These are phyloP conservation scores for Panurus biarmicus DNA, from an alignment of 2,113 vertebrate species.

Conservation along the genomic window DNA sequence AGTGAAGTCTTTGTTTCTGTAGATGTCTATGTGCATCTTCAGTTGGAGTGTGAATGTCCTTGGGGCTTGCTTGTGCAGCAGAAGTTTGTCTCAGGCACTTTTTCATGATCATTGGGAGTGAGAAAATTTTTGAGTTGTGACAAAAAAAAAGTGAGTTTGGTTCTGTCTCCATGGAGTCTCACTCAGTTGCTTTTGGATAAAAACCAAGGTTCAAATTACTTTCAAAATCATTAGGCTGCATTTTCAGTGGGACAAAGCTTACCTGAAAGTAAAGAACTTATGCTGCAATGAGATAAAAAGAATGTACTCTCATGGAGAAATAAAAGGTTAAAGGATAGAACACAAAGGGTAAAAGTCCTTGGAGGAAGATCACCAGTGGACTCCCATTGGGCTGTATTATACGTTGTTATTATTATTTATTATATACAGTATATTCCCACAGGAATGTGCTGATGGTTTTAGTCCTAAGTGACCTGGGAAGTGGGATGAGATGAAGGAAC, in stretches of 20 bases:
- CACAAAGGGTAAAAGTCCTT: background rate
- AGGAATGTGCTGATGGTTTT: background rate
- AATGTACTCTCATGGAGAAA: background rate
- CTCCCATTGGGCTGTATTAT: background rate
- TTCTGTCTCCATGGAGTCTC: background rate
- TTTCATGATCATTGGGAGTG: background rate
- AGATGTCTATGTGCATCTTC: background rate
- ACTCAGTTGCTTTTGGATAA: background rate
- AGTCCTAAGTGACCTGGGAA: background rate
- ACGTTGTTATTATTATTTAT: background rate
- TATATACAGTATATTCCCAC: background rate
- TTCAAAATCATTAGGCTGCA: background rate
- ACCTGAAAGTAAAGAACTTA: background rate
- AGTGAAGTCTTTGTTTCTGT: background rate
- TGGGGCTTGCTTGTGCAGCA: background rate
- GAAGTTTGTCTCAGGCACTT: background rate
- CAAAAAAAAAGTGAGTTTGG: background rate
- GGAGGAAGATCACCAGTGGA: background rate
- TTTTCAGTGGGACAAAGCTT: background rate
- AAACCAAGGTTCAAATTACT: background rate
- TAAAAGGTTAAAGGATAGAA: background rate
- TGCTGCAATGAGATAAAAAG: background rate
- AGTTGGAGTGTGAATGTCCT: background rate
- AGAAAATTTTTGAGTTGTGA: background rate
- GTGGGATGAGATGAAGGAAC: background rate